Conservation (phyloP, 2,113 vertebrate species). For the Empidonax traillii region DNA sequence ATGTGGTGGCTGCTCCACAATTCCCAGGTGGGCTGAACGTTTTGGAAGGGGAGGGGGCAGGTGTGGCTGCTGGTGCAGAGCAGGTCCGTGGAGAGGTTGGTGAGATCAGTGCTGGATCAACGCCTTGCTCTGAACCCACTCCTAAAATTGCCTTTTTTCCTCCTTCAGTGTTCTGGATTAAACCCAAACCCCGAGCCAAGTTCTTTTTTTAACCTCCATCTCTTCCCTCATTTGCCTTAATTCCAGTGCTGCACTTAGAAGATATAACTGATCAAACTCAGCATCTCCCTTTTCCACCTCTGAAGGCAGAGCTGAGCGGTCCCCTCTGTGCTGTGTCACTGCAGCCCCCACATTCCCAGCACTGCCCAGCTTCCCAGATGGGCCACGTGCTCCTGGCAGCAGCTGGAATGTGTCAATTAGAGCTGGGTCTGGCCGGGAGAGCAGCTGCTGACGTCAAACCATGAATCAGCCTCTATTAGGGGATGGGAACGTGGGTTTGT, state of each 20-base stretch:
- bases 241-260: background rate
- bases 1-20: too few relatives aligned
- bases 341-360: background rate
- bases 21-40: background rate
- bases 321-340: background rate
- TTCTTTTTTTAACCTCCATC: background rate
- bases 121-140: background rate
- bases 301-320: accelerated
- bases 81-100: accelerated
- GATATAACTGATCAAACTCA: background rate
- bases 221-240: background rate
- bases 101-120: background rate
- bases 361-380: background rate
- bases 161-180: background rate
- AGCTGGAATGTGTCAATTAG: background rate
- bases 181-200: background rate
- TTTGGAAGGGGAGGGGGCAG: background rate
- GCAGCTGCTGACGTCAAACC: background rate
- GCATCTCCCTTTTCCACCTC: background rate
- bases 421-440: background rate
- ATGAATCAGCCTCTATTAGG: background rate
- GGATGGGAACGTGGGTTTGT: background rate
- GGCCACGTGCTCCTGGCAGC: background rate
- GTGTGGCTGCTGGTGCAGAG: background rate
- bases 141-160: background rate